These are phyloP conservation scores for Catharus fuscescens DNA, from an alignment of 2,113 vertebrate genomes.

Conservation along the genomic window DNA sequence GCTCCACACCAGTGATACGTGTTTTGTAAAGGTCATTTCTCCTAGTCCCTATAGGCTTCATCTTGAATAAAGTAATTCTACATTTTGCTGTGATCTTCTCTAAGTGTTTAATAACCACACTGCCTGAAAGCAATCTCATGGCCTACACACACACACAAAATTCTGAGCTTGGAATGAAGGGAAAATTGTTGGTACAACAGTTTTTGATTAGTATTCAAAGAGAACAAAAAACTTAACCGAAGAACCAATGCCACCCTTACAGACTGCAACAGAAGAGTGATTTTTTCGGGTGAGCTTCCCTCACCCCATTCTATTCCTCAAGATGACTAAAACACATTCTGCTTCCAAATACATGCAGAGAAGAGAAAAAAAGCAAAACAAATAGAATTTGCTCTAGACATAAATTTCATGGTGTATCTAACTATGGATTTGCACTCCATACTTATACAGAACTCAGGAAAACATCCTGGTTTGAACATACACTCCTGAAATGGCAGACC, in stretches of 20 bases:
- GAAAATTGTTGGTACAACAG: background rate
- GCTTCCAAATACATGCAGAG: background rate
- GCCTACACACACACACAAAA: background rate
- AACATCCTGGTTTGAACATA: background rate
- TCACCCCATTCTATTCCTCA: background rate
- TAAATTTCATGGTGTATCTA: background rate
- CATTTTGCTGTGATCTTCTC: background rate
- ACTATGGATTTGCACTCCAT: background rate
- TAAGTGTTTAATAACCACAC: background rate
- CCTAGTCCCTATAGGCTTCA: background rate
- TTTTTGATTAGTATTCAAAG: background rate
- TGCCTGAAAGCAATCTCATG: background rate
- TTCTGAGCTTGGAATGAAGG: background rate
- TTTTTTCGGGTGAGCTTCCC: background rate
- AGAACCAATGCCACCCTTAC: background rate
- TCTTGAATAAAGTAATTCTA: background rate
- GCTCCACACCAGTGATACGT: accelerated
- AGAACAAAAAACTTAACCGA: background rate
- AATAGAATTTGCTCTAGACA: background rate
- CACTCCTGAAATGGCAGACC: constrained; percentile 20
- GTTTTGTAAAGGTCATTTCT: background rate
- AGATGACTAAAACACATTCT: background rate
- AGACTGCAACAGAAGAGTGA: background rate
- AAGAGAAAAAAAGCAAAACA: background rate
- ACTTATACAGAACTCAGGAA: background rate